These are phyloP conservation scores for Sebastes nivosus DNA, from an alignment of 2,797 vertebrate species.

Conservation along the genomic window DNA sequence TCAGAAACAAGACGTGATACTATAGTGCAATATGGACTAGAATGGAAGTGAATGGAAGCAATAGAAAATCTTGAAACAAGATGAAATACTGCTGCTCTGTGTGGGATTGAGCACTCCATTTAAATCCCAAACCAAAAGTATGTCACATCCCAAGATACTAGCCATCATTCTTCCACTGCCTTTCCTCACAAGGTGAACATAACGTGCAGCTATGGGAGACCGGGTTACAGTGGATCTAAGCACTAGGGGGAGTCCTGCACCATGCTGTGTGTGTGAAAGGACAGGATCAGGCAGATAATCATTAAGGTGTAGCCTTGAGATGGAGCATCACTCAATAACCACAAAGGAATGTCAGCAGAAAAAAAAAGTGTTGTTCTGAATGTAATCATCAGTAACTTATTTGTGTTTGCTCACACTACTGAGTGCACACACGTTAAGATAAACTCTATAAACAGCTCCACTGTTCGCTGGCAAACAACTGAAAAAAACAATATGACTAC, in stretches of 20 bases:
- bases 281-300: neutral
- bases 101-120: neutral
- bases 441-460: neutral
- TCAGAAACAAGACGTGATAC: neutral
- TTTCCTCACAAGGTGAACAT: neutral
- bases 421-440: no score
- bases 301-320: neutral
- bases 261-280: neutral
- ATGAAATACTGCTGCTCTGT: neutral
- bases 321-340: neutral
- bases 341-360: neutral
- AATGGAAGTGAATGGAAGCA: neutral
- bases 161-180: slow-evolving; percentile 5
- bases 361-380: neutral
- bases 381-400: neutral
- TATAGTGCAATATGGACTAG: neutral
- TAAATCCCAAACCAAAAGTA: slow-evolving; percentile 8
- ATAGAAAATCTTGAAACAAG: neutral
- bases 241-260: slow-evolving; percentile 56
- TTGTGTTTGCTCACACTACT: neutral
- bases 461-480: neutral
- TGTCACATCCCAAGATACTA: neutral
- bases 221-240: neutral
- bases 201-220: neutral
- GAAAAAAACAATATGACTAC: neutral